Base-by-base conservation (phyloP, 2,113 vertebrate species). In the Salminus brasiliensis region DNA sequence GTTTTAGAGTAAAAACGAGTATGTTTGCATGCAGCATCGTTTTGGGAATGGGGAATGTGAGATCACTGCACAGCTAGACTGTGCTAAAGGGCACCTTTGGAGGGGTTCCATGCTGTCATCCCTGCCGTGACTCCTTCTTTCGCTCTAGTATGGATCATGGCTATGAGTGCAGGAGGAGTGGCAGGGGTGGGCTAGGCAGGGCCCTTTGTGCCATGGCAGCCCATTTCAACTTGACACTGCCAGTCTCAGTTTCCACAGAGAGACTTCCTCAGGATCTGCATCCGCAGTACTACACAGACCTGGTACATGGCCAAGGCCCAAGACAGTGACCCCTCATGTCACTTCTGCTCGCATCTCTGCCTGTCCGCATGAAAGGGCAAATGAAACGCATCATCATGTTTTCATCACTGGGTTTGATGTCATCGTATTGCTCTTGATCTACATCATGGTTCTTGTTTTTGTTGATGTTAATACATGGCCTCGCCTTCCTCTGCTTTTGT, bases 121-220 rank as follows among this genome's bases (percentile, higher is more conserved):
- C 2, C 60, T 63, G 57, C 6, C 5, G 84, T 79, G 83, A 87
- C 81, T 90, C 1, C 1, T 21, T 34, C 60, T 63, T 30, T 63
- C 30, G 21, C 27, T 60, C 27, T 27, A 15, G 18, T 63, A 63
- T 18, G 32, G 27, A 62, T 32, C 29, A 32, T 16, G 27, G 59
- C 59, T 62, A 10, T 21, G 29, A 25, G 60, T 29, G 15, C 60
- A 18, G 9, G 29, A 15, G 47, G 2, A 4, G 12, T 45, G 43
- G 43, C 57, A 30, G 25, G 15, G 57, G 12, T 60, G 88, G 86
- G n/a, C n/a, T 88, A 89, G 88, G 87, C 88, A 52, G 85, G 87
- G 91, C 89, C 88, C 72, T 76, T 71, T 71, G 66, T 60, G 34
- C 53, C 65, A 60, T 60, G 53, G 52, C 32, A 71, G 78, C 36